A percentile compares a stretch with the other conserved stretches of the same genome.
These are phyloP conservation scores for Anthonomus grandis DNA, from an alignment of 1,140 invertebrate genomes.

Conservation along the genomic window DNA sequence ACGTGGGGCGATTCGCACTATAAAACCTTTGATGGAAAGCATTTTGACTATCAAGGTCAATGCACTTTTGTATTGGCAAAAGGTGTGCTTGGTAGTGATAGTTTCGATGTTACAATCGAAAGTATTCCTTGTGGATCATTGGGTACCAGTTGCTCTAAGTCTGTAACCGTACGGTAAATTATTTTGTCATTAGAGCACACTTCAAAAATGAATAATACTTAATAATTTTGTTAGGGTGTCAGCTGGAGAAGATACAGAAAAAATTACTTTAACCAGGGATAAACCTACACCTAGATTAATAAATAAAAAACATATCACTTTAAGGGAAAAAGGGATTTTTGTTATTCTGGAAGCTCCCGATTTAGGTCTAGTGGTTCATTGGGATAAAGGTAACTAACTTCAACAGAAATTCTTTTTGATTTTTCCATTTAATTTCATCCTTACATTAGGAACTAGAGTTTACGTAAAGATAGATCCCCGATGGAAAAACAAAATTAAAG, in stretches of 20 bases:
- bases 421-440: not conserved
- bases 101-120: constrained; percentile 65
- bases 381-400: constrained; percentile 75
- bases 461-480: constrained; percentile 72
- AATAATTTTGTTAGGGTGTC: constrained; percentile 55
- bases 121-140: constrained; percentile 81
- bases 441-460: constrained; percentile 61
- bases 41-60: constrained; percentile 82
- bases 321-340: constrained; percentile 67
- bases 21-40: constrained; percentile 78
- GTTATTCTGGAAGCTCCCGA: constrained; percentile 75
- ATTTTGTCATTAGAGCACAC: not conserved
- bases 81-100: constrained; percentile 59
- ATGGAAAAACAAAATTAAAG: constrained; percentile 75
- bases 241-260: constrained; percentile 56
- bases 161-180: constrained; percentile 56
- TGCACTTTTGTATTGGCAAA: constrained; percentile 84
- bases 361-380: constrained; percentile 75
- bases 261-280: constrained; percentile 57
- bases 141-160: constrained; percentile 84
- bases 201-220: not conserved
- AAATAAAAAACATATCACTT: constrained; percentile 53
- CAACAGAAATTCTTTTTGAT: not conserved
- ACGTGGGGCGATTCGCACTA: constrained; percentile 87
- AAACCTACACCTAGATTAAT: constrained; percentile 50